Evolutionary conservation across 2,888 invertebrate species (phyloP).

Genomic region (Micropterix aruncella): DNA sequence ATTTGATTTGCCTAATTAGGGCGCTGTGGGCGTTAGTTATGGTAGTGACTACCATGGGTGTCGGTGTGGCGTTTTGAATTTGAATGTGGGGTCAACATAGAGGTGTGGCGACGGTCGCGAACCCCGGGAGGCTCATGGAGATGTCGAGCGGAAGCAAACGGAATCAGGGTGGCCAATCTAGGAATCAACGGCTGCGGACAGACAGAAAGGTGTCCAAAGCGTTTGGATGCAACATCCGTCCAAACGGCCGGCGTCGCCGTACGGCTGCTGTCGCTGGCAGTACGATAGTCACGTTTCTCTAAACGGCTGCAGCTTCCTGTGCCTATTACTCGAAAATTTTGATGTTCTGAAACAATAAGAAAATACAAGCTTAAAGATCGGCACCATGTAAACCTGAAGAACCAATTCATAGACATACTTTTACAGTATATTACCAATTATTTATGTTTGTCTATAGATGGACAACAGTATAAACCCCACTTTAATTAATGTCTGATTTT

Average conservation of each 20-base stretch:
- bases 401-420: no score
- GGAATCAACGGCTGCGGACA: conserved; percentile 12
- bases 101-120: not conserved
- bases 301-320: conserved; percentile 93
- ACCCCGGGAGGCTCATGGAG: conserved; percentile 1
- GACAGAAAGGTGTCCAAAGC: conserved; percentile 12
- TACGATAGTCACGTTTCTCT: conserved; percentile 86
- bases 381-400: no score
- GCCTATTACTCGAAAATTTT: conserved; percentile 95
- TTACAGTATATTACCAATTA: no score
- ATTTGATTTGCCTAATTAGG: not conserved
- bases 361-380: no score
- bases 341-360: conserved; percentile 55
- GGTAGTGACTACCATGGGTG: no score
- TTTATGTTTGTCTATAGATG: no score
- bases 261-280: conserved; percentile 17
- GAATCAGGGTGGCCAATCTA: no score
- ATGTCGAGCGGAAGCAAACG: conserved; percentile 11
- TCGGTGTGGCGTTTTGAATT: no score
- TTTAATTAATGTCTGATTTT: no score
- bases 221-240: conserved; percentile 20
- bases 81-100: no score
- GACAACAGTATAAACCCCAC: no score
- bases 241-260: conserved; percentile 17
- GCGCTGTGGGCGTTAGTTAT: no score